A percentile compares a stretch with the other conserved stretches of the same genome.
Evolutionary conservation across 2,797 vertebrate species (phyloP).

Genomic region (Botia kubotai): DNA sequence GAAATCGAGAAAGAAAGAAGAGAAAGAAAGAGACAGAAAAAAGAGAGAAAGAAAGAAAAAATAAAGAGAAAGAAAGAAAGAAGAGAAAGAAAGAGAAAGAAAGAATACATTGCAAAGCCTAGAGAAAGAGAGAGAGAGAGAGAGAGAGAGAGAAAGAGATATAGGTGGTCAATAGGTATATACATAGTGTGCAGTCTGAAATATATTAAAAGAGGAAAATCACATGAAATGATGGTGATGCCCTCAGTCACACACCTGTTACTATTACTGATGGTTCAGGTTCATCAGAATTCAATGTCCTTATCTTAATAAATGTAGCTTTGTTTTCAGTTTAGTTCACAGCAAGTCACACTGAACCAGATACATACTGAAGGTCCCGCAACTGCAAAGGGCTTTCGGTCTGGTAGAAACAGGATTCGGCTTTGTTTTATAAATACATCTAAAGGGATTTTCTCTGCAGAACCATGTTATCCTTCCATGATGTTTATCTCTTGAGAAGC

Average conservation of each 20-base stretch:
- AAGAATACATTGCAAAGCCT: background rate
- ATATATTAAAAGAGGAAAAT: background rate
- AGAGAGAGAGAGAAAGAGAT: no score
- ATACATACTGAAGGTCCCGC: background rate
- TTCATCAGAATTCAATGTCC: background rate
- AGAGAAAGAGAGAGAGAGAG: background rate
- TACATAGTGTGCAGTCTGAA: no score
- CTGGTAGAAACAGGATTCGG: conserved; percentile 5
- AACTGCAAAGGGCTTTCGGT: background rate
- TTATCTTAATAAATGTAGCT: background rate
- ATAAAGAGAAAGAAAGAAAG: background rate
- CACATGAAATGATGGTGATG: background rate
- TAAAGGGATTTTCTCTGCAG: conserved; percentile 29
- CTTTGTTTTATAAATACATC: conserved; percentile 22
- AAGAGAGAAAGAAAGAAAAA: background rate
- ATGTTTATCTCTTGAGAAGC: conserved; percentile 10
- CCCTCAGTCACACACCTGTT: background rate
- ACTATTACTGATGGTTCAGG: background rate
- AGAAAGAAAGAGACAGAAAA: background rate
- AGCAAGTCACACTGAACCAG: background rate
- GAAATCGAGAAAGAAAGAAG: background rate
- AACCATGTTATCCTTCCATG: conserved; percentile 18
- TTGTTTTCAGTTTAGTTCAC: background rate
- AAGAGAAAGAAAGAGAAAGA: background rate
- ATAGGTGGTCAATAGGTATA: no score